Percentiles rank a stretch among this genome's conserved stretches.
Evolutionary conservation across 2,888 invertebrate genomes (phyloP).

Genomic region (Tetanocera ferruginea): DNA sequence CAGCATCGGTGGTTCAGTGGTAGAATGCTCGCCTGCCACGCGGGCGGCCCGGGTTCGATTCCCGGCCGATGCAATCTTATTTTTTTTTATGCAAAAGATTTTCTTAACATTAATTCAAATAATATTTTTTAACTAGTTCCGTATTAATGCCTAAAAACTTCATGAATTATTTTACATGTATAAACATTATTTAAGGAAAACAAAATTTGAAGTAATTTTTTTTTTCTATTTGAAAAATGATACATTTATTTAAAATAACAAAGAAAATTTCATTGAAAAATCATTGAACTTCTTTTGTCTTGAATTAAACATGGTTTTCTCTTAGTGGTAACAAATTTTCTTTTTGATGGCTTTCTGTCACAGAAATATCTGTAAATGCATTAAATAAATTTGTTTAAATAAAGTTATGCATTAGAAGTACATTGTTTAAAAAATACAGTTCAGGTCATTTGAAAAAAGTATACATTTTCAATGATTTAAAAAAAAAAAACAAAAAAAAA

Average conservation of each 20-base stretch:
- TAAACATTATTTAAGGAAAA: no score
- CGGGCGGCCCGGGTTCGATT: conserved; percentile 56
- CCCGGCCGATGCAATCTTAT: conserved; percentile 54
- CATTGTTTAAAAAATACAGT: neutral
- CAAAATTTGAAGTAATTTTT: no score
- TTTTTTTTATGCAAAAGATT: no score
- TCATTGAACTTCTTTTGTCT: neutral
- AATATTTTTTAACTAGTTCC: no score
- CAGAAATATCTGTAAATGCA: conserved; percentile 17
- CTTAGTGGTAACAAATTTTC: conserved; percentile 1
- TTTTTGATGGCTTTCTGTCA: neutral
- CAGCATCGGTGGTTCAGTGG: conserved; percentile 55
- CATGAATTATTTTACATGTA: no score
- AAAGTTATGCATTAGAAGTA: neutral
- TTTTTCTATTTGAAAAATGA: conserved; percentile 2
- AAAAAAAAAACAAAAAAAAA: neutral
- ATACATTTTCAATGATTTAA: neutral
- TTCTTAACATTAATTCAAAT: no score
- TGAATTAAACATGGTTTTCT: conserved; percentile 5
- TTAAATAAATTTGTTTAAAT: neutral
- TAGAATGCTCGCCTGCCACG: conserved; percentile 57
- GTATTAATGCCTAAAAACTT: no score
- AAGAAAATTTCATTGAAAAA: conserved; percentile 2
- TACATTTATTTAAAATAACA: conserved; percentile 16
- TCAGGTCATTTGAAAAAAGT: neutral